These are phyloP conservation scores for Brachionus angularis DNA, from an alignment of 1,140 invertebrate genomes.

Conservation along the genomic window DNA sequence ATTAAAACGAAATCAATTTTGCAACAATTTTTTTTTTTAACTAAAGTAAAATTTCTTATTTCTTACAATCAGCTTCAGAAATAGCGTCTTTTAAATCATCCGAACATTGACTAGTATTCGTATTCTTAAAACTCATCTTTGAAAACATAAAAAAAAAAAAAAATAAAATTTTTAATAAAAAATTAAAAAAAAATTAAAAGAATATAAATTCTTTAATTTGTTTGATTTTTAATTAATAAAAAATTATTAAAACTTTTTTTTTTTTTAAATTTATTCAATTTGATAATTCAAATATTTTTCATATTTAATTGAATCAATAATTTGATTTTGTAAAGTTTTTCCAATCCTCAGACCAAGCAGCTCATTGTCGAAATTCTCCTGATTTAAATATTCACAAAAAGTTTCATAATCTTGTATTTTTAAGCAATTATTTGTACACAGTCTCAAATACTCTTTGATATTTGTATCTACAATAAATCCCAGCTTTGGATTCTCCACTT, in stretches of 20 bases:
- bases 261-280: slow-evolving; percentile 7
- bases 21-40: background rate
- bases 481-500: slow-evolving; percentile 48
- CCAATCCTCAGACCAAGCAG: slow-evolving; percentile 21
- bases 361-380: slow-evolving; percentile 42
- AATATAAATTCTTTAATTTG: slow-evolving; percentile 20
- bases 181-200: background rate
- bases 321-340: slow-evolving; percentile 17
- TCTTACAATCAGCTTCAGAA: slow-evolving; percentile 29
- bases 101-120: slow-evolving; percentile 33
- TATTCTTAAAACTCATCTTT: slow-evolving; percentile 34
- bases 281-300: background rate
- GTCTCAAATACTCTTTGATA: slow-evolving; percentile 29
- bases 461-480: slow-evolving; percentile 47
- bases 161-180: background rate
- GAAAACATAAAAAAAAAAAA: background rate
- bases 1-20: too few species aligned
- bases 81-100: slow-evolving; percentile 35
- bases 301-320: slow-evolving; percentile 11
- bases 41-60: background rate
- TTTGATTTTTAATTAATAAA: background rate
- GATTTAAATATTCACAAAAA: slow-evolving; percentile 33
- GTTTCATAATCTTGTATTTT: background rate
- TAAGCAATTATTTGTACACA: slow-evolving; percentile 17
- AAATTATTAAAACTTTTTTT: background rate